phyloP scores from a whole-genome alignment of 2,888 invertebrate genomes.

The Papilio demoleus region DNA sequence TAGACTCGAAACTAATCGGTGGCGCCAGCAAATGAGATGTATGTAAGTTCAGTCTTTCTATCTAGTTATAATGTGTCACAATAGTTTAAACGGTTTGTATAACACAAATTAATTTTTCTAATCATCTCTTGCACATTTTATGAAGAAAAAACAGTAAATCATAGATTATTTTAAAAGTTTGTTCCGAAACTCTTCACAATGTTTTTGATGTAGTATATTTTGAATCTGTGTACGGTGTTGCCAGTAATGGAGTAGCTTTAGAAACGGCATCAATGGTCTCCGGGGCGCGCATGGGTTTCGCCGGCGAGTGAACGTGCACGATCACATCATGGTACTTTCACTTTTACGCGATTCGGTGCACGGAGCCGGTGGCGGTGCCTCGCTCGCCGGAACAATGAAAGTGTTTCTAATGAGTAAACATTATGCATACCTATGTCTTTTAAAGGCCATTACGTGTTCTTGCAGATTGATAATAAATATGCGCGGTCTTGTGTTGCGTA shows the following conservation, averaged over 20 bases:
- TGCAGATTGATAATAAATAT: constrained; percentile 22
- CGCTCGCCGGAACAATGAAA: constrained; percentile 73
- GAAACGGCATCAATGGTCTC: constrained; percentile 20
- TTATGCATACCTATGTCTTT: constrained; percentile 40
- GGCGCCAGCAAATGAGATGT: no score
- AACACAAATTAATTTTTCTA: no score
- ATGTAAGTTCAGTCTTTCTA: no score
- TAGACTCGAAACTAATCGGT: no score
- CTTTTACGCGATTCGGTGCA: constrained; percentile 77
- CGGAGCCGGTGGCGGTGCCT: constrained; percentile 55
- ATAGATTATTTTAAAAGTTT: neutral
- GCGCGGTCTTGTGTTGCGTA: constrained; percentile 8
- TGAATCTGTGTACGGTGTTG: neutral
- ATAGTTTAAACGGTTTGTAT: no score
- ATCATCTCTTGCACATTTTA: no score
- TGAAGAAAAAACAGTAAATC: no score
- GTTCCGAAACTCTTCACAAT: neutral
- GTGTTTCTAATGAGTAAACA: constrained; percentile 60
- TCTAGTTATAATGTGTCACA: no score
- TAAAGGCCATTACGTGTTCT: constrained; percentile 22
- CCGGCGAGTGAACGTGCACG: constrained; percentile 49
- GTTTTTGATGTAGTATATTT: neutral
- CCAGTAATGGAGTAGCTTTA: constrained; percentile 9
- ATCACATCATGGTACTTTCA: constrained; percentile 77
- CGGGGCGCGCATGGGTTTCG: constrained; percentile 40